phyloP scores from a whole-genome alignment of 2,797 vertebrate genomes.

The Yasuhikotakia modesta region DNA sequence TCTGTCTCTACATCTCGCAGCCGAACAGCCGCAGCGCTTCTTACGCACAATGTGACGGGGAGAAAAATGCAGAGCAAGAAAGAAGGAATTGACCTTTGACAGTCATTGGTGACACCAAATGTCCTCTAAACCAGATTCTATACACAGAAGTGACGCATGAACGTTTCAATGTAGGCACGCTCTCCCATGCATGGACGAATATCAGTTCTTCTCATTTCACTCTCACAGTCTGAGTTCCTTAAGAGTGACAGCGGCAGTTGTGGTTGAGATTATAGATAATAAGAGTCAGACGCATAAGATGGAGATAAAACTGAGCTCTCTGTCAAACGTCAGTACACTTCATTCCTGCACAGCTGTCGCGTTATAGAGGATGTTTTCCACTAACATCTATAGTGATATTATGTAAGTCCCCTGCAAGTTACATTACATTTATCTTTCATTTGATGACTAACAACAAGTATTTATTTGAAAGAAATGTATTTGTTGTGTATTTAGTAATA shows the following conservation, averaged over 20 bases:
- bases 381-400: conserved; percentile 23
- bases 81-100: conserved; percentile 61
- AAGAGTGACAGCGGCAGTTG: conserved; percentile 49
- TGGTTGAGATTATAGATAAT: conserved; percentile 50
- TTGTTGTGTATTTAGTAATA: neutral
- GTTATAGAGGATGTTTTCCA: conserved; percentile 10
- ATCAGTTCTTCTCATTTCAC: conserved; percentile 49
- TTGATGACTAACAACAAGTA: neutral
- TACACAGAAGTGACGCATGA: conserved; percentile 50
- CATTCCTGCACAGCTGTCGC: conserved; percentile 37
- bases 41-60: conserved; percentile 50
- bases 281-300: conserved; percentile 40
- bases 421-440: neutral
- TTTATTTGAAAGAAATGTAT: neutral
- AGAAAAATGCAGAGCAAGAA: conserved; percentile 41
- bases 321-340: conserved; percentile 41
- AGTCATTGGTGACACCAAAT: conserved; percentile 33
- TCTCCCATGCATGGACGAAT: conserved; percentile 33
- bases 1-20: conserved; percentile 29
- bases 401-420: neutral
- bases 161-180: conserved; percentile 63
- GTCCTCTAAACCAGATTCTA: conserved; percentile 60
- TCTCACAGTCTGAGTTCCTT: conserved; percentile 35
- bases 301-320: conserved; percentile 47
- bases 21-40: conserved; percentile 32